phyloP scores from a whole-genome alignment of 1,140 invertebrate species.

The Acromyrmex heyeri region DNA sequence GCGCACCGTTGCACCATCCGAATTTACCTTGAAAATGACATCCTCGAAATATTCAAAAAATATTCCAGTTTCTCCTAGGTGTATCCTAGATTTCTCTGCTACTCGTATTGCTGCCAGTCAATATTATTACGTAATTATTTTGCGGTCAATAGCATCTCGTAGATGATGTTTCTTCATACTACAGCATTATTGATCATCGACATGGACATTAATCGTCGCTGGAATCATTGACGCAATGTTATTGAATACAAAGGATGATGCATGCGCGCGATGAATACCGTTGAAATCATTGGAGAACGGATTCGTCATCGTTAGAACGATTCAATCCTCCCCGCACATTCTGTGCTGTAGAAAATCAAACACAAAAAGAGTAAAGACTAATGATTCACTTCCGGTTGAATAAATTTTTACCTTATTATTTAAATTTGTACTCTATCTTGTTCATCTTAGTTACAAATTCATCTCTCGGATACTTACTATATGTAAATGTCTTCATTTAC shows the following conservation, averaged over 20 bases:
- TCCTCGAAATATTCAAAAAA: background rate
- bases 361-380: background rate
- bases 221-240: constrained; percentile 16
- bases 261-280: background rate
- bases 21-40: background rate
- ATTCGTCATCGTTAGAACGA: constrained; percentile 14
- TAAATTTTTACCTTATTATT: background rate
- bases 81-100: background rate
- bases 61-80: background rate
- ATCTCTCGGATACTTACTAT: background rate
- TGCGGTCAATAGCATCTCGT: constrained; percentile 22
- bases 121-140: constrained; percentile 44
- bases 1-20: background rate
- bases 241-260: background rate
- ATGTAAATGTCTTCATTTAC: background rate
- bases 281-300: background rate
- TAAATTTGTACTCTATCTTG: background rate
- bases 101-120: background rate
- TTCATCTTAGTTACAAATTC: background rate
- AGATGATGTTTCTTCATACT: background rate
- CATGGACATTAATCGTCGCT: constrained; percentile 2
- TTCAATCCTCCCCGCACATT: background rate
- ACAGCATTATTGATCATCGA: background rate
- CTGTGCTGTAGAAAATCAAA: background rate
- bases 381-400: background rate